Evolutionary conservation across 2,888 invertebrate genomes (phyloP), one percentile per base, ranked within the genome.

Genomic region (Rhingia campestris): DNA sequence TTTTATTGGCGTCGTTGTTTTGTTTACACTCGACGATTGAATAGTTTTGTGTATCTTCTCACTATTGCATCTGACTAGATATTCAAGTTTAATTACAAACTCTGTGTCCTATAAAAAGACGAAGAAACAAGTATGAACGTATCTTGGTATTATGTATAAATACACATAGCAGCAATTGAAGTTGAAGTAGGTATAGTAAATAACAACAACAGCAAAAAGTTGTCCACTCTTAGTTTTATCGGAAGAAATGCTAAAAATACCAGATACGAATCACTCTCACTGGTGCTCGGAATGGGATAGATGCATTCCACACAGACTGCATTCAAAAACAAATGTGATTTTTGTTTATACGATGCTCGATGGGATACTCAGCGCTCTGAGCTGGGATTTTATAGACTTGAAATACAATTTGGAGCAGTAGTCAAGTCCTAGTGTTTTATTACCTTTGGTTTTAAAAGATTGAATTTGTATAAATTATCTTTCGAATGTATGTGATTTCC

Each of bases 191-290:
- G 49, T 30, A 49, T 49, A 10, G 22, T 9, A 49, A 53, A 41
- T 63, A 35, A 32, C 6, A 35, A 73, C 53, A 67, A 14, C 53
- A 45, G 35, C 47, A 64, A 47, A 61, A 76, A 69, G 54, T 56
- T 63, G 63, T 58, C 67, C 54, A 81, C 70, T 82, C 51, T 73
- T 73, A 66, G 54, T 67, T 77, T 72, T 67, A 56, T 72, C 33
- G 66, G 49, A 51, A 64, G 37, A 69, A 73, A 56, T 82, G 39
- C 63, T 82, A 73, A 77, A 82, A 82, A 77, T 81, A 82, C 54
- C 61, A 73, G 73, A 77, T 72, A 61, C 43, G 58, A 72, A 82
- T 67, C 73, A 77, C 72, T 77, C 81, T 82, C 81, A 76, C 67
- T 77, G 49, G 14, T 43, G 47, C 35, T 56, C 43, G 49, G 54